These are phyloP conservation scores for Tiliacea aurago DNA, from an alignment of 2,888 invertebrate genomes.

Conservation along the genomic window DNA sequence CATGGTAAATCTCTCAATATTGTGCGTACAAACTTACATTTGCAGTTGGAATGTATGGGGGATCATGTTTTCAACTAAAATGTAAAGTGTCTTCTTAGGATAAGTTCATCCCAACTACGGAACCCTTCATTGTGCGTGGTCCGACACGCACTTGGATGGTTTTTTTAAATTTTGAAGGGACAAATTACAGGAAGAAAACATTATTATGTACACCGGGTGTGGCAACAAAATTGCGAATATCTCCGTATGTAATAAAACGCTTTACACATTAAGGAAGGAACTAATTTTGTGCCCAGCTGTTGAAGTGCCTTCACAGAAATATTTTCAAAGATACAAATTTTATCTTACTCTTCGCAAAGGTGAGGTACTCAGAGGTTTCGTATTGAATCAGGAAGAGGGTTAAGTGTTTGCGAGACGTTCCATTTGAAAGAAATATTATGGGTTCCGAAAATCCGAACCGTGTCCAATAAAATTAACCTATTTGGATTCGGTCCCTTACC, in stretches of 20 bases:
- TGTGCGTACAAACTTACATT: no score
- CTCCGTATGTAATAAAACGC: constrained; percentile 45
- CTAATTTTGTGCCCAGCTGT: constrained; percentile 50
- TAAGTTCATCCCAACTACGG: no score
- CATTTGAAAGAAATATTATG: constrained; percentile 46
- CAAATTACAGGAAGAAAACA: constrained; percentile 40
- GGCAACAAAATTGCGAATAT: constrained; percentile 50
- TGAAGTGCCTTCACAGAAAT: constrained; percentile 20
- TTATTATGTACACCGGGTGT: constrained; percentile 50
- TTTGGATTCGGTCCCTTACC: constrained; percentile 15
- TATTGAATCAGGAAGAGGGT: constrained; percentile 39
- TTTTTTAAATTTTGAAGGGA: constrained; percentile 20
- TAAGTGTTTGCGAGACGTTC: constrained; percentile 33
- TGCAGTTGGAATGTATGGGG: no score
- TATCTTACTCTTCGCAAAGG: constrained; percentile 34
- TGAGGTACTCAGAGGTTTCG: constrained; percentile 30
- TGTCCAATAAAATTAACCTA: constrained; percentile 45
- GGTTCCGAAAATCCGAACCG: constrained; percentile 33
- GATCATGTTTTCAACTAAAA: no score
- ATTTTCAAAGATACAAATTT: constrained; percentile 31
- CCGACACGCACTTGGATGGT: no score
- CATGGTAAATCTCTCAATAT: no score
- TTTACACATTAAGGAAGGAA: constrained; percentile 50
- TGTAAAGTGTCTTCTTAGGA: no score
- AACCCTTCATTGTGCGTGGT: no score